phyloP scores from a whole-genome alignment of 2,797 vertebrate genomes.

The Acipenser oxyrinchus region DNA sequence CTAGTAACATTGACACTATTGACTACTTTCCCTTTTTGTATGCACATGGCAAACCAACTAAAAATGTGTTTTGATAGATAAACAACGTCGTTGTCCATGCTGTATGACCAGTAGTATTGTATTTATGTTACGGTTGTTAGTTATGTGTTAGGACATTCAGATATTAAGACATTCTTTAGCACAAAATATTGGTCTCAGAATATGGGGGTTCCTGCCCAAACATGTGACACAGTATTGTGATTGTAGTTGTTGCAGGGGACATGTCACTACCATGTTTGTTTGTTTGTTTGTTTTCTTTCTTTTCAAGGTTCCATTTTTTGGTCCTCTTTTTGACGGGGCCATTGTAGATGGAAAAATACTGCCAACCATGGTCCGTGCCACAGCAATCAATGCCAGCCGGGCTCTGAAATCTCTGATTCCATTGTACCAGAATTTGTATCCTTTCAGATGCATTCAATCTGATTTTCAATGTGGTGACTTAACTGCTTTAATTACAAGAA shows the following conservation, averaged over 20 bases:
- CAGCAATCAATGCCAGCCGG: constrained; percentile 95
- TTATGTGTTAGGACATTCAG: too few species aligned
- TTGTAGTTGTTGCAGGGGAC: too few species aligned
- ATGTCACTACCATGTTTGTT: too few species aligned
- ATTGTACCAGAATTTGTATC: constrained; percentile 99
- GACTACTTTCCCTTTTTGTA: neutral
- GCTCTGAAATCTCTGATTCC: constrained; percentile 94
- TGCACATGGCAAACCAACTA: neutral
- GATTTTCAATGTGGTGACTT: constrained; percentile 15
- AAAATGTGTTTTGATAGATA: neutral
- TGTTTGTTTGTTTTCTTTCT: constrained; percentile 28
- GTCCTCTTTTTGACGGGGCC: constrained; percentile 95
- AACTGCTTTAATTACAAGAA: too few species aligned
- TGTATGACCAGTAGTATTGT: too few species aligned
- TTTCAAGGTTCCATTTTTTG: constrained; percentile 90
- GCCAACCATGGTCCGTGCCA: constrained; percentile 90
- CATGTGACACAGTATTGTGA: too few species aligned
- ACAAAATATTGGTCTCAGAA: too few species aligned
- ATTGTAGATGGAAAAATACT: constrained; percentile 94
- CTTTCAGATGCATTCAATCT: constrained; percentile 36
- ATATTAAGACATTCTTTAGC: too few species aligned
- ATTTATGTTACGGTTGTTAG: too few species aligned
- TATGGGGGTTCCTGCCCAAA: too few species aligned
- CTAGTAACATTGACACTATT: constrained; percentile 9
- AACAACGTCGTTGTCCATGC: neutral